These are phyloP conservation scores for Acanthis flammea DNA, from an alignment of 2,797 vertebrate genomes.

Conservation along the genomic window DNA sequence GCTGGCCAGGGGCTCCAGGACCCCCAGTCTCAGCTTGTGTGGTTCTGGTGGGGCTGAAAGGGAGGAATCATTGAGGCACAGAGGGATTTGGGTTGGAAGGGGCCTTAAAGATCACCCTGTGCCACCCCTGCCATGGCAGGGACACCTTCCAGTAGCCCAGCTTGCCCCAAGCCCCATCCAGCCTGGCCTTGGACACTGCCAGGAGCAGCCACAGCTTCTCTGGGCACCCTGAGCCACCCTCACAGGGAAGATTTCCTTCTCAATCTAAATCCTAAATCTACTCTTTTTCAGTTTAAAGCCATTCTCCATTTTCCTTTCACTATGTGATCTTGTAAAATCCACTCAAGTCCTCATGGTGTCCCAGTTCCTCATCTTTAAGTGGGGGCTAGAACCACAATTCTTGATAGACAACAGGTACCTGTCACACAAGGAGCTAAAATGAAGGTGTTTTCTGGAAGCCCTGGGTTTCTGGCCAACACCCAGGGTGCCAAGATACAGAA, in stretches of 20 bases:
- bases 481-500: neutral
- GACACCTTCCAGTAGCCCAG: fast-evolving
- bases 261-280: neutral
- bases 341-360: neutral
- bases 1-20: neutral
- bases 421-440: neutral
- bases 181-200: fast-evolving
- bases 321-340: neutral
- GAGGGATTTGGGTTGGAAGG: neutral
- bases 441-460: neutral
- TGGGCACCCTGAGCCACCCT: neutral
- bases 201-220: neutral
- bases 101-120: fast-evolving
- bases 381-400: neutral
- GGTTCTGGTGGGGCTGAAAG: neutral
- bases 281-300: neutral
- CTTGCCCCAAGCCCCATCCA: fast-evolving
- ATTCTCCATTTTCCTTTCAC: neutral
- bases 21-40: neutral
- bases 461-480: neutral
- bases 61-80: neutral
- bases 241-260: neutral
- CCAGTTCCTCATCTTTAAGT: neutral
- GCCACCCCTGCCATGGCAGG: neutral
- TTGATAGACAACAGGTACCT: neutral